Evolutionary conservation across 2,888 invertebrate genomes (phyloP).

Genomic region (Ischnura elegans): DNA sequence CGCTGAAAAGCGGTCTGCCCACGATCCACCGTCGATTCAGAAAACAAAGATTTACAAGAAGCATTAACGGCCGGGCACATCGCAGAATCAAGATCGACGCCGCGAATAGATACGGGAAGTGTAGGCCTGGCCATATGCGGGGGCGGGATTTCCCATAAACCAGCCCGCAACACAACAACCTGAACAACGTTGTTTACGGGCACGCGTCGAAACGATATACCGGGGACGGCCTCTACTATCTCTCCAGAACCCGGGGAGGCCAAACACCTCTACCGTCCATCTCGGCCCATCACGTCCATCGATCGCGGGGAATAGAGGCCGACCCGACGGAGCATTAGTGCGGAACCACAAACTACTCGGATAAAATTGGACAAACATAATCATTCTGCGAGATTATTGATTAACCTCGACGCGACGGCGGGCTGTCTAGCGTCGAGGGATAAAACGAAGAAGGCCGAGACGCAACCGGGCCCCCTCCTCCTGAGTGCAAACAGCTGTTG

Average conservation of each 20-base stretch:
- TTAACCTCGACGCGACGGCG: neutral
- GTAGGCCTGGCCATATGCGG: neutral
- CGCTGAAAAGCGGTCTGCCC: neutral
- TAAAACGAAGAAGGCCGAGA: neutral
- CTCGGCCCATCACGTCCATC: neutral
- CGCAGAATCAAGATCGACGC: neutral
- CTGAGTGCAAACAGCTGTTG: too few relatives aligned
- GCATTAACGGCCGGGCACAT: neutral
- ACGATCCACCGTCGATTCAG: neutral
- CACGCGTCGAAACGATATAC: too few relatives aligned
- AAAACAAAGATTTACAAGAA: neutral
- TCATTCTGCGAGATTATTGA: slow-evolving; percentile 1
- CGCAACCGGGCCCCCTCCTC: too few relatives aligned
- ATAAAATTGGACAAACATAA: slow-evolving; percentile 33
- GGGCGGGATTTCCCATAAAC: neutral
- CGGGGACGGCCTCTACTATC: neutral
- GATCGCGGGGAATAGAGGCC: neutral
- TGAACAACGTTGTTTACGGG: too few relatives aligned
- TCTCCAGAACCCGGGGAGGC: neutral
- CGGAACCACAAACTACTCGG: neutral
- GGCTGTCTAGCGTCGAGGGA: neutral
- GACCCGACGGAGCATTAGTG: neutral
- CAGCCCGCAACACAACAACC: neutral
- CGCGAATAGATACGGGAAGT: neutral
- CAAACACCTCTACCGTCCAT: neutral